These are phyloP conservation scores for Amblyjoppa proteus DNA, from an alignment of 2,888 invertebrate species.

Conservation along the genomic window DNA sequence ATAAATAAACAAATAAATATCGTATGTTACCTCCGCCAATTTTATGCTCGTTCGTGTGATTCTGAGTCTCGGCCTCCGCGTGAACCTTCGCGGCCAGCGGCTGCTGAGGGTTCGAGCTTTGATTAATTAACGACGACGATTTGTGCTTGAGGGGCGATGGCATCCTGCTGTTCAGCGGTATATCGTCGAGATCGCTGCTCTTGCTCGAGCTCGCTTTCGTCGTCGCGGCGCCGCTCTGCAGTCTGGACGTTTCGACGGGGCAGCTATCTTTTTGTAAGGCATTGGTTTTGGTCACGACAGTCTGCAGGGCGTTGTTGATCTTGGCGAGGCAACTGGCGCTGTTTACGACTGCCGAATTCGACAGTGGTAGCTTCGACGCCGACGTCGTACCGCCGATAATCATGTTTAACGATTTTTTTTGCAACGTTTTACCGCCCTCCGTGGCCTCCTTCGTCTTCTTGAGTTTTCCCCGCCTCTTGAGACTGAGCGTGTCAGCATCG, in stretches of 20 bases:
- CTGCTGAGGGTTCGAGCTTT: constrained; percentile 77
- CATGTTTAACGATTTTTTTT: constrained; percentile 83
- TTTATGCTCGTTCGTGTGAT: constrained; percentile 84
- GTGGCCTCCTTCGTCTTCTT: constrained; percentile 86
- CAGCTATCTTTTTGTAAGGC: constrained; percentile 81
- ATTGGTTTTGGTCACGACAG: constrained; percentile 80
- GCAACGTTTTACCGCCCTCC: constrained; percentile 82
- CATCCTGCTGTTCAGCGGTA: constrained; percentile 84
- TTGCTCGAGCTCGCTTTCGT: constrained; percentile 81
- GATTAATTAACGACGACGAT: constrained; percentile 76
- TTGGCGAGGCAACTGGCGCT: constrained; percentile 79
- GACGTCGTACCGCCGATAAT: constrained; percentile 77
- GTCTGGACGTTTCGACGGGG: constrained; percentile 75
- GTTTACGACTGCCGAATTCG: constrained; percentile 81
- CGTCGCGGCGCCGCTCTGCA: constrained; percentile 71
- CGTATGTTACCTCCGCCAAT: constrained; percentile 82
- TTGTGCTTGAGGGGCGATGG: constrained; percentile 83
- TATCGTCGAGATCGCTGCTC: constrained; percentile 82
- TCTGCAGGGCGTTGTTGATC: constrained; percentile 81
- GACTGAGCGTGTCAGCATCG: constrained; percentile 82
- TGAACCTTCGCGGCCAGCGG: constrained; percentile 77
- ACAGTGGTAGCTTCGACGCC: constrained; percentile 81
- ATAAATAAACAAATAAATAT: background rate
- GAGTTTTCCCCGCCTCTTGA: constrained; percentile 85
- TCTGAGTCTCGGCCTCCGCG: constrained; percentile 80